Evolutionary conservation across 2,797 vertebrate species (phyloP), one percentile per base, ranked within the genome.

Genomic region (Heliangelus exortis): DNA sequence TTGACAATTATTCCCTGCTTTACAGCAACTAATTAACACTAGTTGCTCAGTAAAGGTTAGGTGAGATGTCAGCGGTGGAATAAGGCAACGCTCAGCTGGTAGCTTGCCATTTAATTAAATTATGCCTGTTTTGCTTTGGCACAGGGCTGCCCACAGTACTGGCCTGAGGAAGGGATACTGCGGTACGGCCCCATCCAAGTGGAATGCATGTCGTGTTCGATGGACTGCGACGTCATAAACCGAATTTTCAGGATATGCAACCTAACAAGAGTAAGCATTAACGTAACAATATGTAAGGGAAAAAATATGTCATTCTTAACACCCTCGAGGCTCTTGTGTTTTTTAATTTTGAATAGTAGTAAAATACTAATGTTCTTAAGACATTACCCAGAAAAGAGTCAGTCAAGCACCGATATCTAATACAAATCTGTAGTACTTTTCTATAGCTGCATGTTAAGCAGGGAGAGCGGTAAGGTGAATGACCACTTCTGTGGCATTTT

Each of bases 171-270:
- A 95, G 99, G 99, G 31, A 98, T 98, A 96, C 95, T 99, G 63
- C 98, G 99, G 31, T 99, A 99, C 0, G 99, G 99, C 11, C 99
- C 99, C 1, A 99, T 99, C 87, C 99, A 99, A 96, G 99, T 99
- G 93, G 99, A 99, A 79, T 99, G 99, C 93, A 99, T 99, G 98
- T 99, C 99, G 1, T 99, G 99, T 97, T 99, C 99, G 10, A 99
- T 99, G 99, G 99, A 99, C 95, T 99, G 99, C 59, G 99, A 99
- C 3, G 98, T 99, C 77, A 99, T 99, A 96, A 99, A 98, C 75
- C 96, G 99, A 79, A 99, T 99, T 93, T 99, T 99, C 98, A 99
- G 99, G 97, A 99, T 99, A 98, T 99, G 99, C 97, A 99, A 99
- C 96, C 98, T 99, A 96, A 99, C 99, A 89, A 98, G 99, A 97